A percentile compares a stretch with the other conserved stretches of the same genome.
Evolutionary conservation across 53 echinoderm and acorn worm species (phyloP).

Genomic region (Crossaster papposus): DNA sequence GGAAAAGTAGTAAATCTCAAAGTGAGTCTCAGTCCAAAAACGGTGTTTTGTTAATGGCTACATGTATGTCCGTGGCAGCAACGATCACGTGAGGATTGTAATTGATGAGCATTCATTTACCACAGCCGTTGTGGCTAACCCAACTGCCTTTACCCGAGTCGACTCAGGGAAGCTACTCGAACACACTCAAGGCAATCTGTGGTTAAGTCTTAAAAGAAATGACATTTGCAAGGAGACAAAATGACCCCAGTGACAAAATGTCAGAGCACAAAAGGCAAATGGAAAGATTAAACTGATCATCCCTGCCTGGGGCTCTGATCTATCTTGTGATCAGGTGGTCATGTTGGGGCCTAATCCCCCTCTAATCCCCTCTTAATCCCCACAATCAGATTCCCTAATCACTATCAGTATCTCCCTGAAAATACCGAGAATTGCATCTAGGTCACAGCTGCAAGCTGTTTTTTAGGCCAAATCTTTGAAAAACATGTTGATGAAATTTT

Average conservation of each 20-base stretch:
- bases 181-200: neutral
- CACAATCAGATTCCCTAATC: neutral
- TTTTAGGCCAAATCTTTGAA: neutral
- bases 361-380: neutral
- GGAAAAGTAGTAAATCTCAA: too few species aligned
- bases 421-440: neutral
- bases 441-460: neutral
- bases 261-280: neutral
- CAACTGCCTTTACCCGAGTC: neutral
- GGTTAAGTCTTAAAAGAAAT: neutral
- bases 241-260: neutral
- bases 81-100: too few species aligned
- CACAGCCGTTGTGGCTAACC: too few species aligned
- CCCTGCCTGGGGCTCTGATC: constrained; percentile 9
- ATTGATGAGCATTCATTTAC: too few species aligned
- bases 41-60: too few species aligned
- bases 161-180: neutral
- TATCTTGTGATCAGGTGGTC: neutral
- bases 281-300: neutral
- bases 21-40: too few species aligned
- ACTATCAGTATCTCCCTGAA: neutral
- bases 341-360: neutral
- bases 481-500: neutral
- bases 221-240: constrained; percentile 20
- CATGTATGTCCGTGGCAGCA: too few species aligned